phyloP scores from a whole-genome alignment of 1,140 invertebrate species.

The Geopemphigus sp. region DNA sequence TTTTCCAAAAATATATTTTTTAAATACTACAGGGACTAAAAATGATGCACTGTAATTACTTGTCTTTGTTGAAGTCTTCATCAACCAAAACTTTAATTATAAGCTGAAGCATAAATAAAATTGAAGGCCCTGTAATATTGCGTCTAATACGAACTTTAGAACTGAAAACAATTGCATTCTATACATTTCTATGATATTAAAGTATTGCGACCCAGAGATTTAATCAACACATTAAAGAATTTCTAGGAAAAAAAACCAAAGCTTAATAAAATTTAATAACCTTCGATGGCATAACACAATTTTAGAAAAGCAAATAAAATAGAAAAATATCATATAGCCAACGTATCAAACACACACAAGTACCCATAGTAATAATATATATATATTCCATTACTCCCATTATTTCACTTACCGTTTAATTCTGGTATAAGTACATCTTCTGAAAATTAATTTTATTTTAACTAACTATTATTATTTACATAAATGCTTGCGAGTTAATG shows the following conservation, averaged over 20 bases:
- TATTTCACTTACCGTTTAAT: background rate
- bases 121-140: background rate
- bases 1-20: background rate
- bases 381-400: too few species aligned
- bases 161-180: background rate
- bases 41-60: background rate
- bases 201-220: background rate
- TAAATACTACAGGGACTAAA: background rate
- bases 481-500: background rate
- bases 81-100: background rate
- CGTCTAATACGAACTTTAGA: background rate
- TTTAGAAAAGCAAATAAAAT: background rate
- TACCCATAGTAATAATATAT: background rate
- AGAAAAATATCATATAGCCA: background rate
- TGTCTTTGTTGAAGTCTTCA: constrained; percentile 6
- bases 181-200: background rate
- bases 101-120: constrained; percentile 18
- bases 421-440: background rate
- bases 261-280: too few species aligned
- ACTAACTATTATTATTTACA: background rate
- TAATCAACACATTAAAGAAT: background rate
- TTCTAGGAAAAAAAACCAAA: background rate
- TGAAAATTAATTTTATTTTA: background rate
- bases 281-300: background rate
- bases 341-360: background rate